Base-by-base conservation (phyloP, 2,888 invertebrate species). In the Papilio demoleus region DNA sequence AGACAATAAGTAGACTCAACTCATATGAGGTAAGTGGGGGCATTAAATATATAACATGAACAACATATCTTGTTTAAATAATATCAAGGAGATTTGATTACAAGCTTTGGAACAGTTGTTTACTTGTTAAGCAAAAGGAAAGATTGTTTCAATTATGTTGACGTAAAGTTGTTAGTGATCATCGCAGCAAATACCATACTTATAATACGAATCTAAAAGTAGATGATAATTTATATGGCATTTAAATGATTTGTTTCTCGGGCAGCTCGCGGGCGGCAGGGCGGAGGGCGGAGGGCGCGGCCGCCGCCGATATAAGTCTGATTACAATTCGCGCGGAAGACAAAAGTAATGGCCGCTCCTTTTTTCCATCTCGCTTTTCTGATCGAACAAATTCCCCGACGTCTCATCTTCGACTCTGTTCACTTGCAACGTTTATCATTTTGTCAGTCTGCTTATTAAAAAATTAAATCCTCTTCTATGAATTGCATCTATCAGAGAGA, bases 321-420 rank as follows among this genome's bases (percentile, higher is more conserved):
- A 63, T 63, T 50, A 63, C 63, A 63, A 63, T 63, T 34, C 63
- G 63, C 47, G 47, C 63, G 63, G 27, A 63, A 63, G 47, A 63
- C 62, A 31, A 63, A 63, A 63, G 47, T 50, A 63, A 63, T 63
- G 62, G 50, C 53, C 50, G 50, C 27, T 38, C 53, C 50, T 38
- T 53, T 64, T 64, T 64, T 53, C 64, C 53, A 64, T 38, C 27
- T 64, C 64, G 50, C 38, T 36, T 64, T 64, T 38, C 38, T 64
- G 64, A 64, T 64, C 53, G 53, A 38, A 38, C 53, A 17, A 64
- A 38, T 50, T 38, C 47, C 47, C 22, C 22, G 50, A 14, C 27
- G 27, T 24, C 19, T 53, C 50, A 53, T 27, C 27, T 53, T 53
- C 6, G 27, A 53, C 27, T 27, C 27, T 14, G 50, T 27, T 27